phyloP scores from a whole-genome alignment of 2,888 invertebrate genomes.

The Netelia melanura region DNA sequence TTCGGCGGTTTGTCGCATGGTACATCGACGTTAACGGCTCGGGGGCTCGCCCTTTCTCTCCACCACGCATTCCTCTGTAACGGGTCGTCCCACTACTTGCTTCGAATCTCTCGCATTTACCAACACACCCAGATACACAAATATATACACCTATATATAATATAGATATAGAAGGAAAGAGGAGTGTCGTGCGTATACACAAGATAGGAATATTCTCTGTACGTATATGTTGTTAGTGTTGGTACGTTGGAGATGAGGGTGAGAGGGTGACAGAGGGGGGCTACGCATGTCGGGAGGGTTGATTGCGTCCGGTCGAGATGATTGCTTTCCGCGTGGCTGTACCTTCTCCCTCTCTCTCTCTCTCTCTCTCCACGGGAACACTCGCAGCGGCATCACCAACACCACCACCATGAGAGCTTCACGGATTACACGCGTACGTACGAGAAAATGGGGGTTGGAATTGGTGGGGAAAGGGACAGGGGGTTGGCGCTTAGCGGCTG shows the following conservation, averaged over 20 bases:
- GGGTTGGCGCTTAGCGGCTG: constrained; percentile 48
- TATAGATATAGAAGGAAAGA: neutral
- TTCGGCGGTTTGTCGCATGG: constrained; percentile 70
- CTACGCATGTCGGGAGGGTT: constrained; percentile 75
- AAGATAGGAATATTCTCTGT: neutral
- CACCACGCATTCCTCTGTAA: neutral
- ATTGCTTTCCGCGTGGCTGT: constrained; percentile 83
- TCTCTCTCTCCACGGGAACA: neutral
- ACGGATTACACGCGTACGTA: constrained; percentile 59
- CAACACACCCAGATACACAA: constrained; percentile 2
- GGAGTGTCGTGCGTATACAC: neutral
- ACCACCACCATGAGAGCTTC: constrained; percentile 7
- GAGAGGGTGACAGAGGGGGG: constrained; percentile 56
- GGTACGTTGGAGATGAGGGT: constrained; percentile 40
- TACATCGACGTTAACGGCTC: constrained; percentile 63
- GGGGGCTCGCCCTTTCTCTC: constrained; percentile 40
- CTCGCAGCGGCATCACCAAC: constrained; percentile 30
- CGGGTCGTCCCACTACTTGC: constrained; percentile 67
- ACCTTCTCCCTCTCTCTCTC: constrained; percentile 68
- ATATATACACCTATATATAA: neutral
- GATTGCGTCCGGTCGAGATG: constrained; percentile 84
- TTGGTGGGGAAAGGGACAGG: neutral
- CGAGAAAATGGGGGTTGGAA: neutral
- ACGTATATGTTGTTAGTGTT: neutral
- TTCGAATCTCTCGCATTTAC: constrained; percentile 41